Conservation (phyloP, 2,888 invertebrate species). For the Brachypterus glaber region DNA sequence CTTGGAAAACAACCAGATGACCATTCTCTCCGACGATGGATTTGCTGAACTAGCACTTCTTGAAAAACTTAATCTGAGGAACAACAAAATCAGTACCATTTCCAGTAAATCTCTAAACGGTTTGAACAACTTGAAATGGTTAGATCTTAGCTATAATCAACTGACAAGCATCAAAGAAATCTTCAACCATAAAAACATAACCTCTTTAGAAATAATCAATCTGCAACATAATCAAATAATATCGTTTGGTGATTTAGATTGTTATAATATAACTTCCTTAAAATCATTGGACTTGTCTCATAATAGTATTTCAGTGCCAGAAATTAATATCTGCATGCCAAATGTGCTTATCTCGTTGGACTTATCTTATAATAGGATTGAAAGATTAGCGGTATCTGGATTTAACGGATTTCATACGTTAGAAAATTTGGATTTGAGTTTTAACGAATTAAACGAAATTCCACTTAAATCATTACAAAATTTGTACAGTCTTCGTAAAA, state of each 20-base stretch:
- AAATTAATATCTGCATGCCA: conserved; percentile 19
- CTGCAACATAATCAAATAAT: conserved; percentile 30
- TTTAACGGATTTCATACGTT: conserved; percentile 30
- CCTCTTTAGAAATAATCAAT: conserved; percentile 26
- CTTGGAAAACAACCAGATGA: conserved; percentile 32
- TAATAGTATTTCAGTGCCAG: conserved; percentile 27
- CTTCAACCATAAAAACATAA: conserved; percentile 23
- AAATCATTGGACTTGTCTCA: conserved; percentile 27
- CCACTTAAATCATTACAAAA: conserved; percentile 25
- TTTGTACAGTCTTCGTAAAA: conserved; percentile 26
- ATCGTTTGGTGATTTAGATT: conserved; percentile 26
- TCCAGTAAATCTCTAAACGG: conserved; percentile 30
- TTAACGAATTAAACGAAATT: conserved; percentile 28
- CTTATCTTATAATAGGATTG: conserved; percentile 31
- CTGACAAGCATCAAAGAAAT: conserved; percentile 24
- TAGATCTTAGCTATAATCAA: conserved; percentile 32
- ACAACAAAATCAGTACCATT: conserved; percentile 31
- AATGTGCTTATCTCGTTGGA: conserved; percentile 27
- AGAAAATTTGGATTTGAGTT: conserved; percentile 31
- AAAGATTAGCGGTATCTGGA: conserved; percentile 22
- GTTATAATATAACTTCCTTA: conserved; percentile 28
- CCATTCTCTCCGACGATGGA: conserved; percentile 29
- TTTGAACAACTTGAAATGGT: conserved; percentile 24
- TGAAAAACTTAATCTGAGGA: conserved; percentile 25
- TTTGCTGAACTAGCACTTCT: conserved; percentile 33